Evolutionary conservation across 2,888 invertebrate species (phyloP).

Genomic region (Pseudococcus longispinus): DNA sequence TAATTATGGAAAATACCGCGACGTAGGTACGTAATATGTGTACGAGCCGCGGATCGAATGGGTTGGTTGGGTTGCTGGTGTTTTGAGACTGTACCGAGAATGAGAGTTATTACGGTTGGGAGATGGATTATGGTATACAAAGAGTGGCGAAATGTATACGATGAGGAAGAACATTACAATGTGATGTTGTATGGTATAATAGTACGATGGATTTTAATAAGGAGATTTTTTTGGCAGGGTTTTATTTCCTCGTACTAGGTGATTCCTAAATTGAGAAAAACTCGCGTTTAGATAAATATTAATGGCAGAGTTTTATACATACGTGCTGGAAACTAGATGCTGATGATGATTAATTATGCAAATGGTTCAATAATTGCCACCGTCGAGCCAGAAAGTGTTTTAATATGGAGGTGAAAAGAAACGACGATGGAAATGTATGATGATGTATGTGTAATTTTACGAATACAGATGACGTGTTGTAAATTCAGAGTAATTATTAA

Average conservation of each 20-base stretch:
- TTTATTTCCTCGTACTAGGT: background rate
- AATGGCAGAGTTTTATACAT: background rate
- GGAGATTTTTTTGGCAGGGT: background rate
- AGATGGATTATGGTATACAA: background rate
- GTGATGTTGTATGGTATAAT: background rate
- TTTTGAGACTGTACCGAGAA: background rate
- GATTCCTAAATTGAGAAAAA: constrained; percentile 2
- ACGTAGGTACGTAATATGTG: background rate
- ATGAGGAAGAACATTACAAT: background rate
- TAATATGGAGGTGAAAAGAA: background rate
- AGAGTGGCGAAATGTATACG: background rate
- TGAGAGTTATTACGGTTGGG: background rate
- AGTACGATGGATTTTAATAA: background rate
- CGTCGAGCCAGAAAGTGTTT: background rate
- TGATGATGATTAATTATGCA: background rate
- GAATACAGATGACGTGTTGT: no score
- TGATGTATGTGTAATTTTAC: no score
- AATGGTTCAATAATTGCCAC: background rate
- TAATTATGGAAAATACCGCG: constrained; percentile 26
- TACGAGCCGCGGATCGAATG: background rate
- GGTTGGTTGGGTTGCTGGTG: background rate
- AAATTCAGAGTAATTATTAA: no score
- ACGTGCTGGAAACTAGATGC: background rate
- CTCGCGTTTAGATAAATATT: background rate
- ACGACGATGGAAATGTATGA: background rate